These are phyloP conservation scores for Epistrophella euchroma DNA, from an alignment of 2,888 invertebrate species.

Conservation along the genomic window DNA sequence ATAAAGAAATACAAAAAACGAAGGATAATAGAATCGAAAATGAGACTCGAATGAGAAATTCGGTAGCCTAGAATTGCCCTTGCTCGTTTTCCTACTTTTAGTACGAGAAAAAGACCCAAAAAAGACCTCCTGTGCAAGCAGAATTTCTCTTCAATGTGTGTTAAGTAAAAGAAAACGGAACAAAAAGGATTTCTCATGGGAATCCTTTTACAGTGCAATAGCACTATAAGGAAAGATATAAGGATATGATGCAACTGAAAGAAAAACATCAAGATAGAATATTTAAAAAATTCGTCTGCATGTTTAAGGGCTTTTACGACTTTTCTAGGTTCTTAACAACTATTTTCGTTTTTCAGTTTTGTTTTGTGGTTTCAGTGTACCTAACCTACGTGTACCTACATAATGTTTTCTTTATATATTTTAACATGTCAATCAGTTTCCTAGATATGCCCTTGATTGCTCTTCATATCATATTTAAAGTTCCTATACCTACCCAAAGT, in stretches of 20 bases:
- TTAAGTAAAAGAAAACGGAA: slow-evolving; percentile 18
- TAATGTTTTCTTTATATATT: neutral
- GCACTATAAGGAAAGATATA: slow-evolving; percentile 57
- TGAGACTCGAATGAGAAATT: slow-evolving; percentile 60
- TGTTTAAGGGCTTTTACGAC: slow-evolving; percentile 1
- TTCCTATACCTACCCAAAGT: neutral
- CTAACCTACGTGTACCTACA: no score
- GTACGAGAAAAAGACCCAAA: slow-evolving; percentile 37
- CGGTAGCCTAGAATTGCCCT: neutral
- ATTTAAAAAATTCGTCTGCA: slow-evolving; percentile 40
- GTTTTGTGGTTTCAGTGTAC: neutral
- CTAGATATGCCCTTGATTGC: slow-evolving; percentile 54
- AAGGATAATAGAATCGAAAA: slow-evolving; percentile 75
- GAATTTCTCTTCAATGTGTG: neutral
- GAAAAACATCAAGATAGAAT: slow-evolving; percentile 14
- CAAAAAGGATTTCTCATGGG: slow-evolving; percentile 58
- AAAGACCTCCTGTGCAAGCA: slow-evolving; percentile 23
- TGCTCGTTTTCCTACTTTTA: neutral
- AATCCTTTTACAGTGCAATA: slow-evolving; percentile 69
- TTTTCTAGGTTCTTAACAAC: slow-evolving; percentile 3
- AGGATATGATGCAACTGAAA: slow-evolving; percentile 48
- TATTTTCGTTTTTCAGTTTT: slow-evolving; percentile 22
- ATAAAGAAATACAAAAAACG: neutral
- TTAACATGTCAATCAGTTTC: slow-evolving; percentile 4
- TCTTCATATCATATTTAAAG: no score